These are phyloP conservation scores for Trogon melanurus DNA, from an alignment of 2,113 vertebrate species.

Conservation along the genomic window DNA sequence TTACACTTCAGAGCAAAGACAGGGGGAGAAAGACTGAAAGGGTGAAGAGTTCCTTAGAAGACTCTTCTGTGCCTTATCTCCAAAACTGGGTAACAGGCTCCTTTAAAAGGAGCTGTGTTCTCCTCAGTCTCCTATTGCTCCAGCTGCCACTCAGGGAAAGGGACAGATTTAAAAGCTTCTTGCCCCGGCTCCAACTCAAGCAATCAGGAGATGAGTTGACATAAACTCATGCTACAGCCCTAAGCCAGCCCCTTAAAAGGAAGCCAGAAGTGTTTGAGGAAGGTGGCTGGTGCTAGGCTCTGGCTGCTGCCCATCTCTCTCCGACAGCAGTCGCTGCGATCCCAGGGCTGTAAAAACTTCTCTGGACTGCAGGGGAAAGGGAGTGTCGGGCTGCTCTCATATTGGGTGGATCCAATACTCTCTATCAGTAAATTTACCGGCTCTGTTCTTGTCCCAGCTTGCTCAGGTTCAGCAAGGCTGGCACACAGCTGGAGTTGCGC, in stretches of 20 bases:
- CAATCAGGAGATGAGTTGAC: neutral
- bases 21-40: rapidly evolving
- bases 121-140: neutral
- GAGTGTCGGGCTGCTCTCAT: neutral
- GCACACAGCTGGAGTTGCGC: neutral
- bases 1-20: neutral
- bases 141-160: neutral
- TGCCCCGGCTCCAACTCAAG: neutral
- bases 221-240: neutral
- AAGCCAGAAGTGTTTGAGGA: neutral
- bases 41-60: neutral
- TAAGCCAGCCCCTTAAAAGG: neutral
- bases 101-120: neutral
- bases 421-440: neutral
- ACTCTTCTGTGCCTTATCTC: neutral
- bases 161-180: neutral
- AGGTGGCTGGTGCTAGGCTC: neutral
- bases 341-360: neutral
- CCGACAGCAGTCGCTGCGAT: neutral
- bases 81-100: neutral
- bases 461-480: neutral
- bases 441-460: neutral
- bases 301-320: neutral
- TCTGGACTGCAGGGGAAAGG: neutral
- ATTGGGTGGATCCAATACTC: rapidly evolving